Percentiles rank a stretch among this genome's conserved stretches.
Evolutionary conservation across 2,113 vertebrate species (phyloP).

Genomic region (Arenaria interpres): DNA sequence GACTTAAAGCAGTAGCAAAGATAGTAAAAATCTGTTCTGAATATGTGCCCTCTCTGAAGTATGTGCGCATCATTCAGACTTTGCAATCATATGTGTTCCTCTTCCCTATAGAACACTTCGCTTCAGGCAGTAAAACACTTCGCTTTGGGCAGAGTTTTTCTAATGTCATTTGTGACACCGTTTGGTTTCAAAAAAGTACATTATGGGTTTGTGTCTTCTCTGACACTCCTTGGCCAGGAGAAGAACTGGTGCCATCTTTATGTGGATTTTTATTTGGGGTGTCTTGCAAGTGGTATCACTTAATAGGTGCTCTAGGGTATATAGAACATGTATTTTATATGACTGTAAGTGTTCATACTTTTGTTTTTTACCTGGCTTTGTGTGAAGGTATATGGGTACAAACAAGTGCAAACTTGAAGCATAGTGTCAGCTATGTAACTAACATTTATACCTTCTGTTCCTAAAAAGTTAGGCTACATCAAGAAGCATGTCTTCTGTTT

Average conservation of each 20-base stretch:
- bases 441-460: not conserved
- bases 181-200: not conserved
- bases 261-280: not conserved
- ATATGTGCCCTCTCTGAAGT: not conserved
- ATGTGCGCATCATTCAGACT: not conserved
- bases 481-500: slow-evolving; percentile 43
- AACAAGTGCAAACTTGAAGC: not conserved
- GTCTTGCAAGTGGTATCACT: not conserved
- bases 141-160: not conserved
- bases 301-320: not conserved
- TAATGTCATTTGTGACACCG: not conserved
- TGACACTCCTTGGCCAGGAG: not conserved
- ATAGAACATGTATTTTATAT: not conserved
- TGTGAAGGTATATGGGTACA: not conserved
- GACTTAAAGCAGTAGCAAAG: not conserved
- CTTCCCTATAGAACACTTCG: not conserved
- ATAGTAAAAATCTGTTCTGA: not conserved
- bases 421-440: not conserved
- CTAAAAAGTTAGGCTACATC: not conserved
- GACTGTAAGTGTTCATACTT: not conserved
- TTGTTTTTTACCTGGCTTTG: not conserved
- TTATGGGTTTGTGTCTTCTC: not conserved
- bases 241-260: not conserved
- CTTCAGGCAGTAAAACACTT: not conserved
- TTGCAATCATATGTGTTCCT: not conserved